Base-by-base conservation (phyloP, 53 echinoderm and acorn worm genomes). In the Echinarachnius parma region DNA sequence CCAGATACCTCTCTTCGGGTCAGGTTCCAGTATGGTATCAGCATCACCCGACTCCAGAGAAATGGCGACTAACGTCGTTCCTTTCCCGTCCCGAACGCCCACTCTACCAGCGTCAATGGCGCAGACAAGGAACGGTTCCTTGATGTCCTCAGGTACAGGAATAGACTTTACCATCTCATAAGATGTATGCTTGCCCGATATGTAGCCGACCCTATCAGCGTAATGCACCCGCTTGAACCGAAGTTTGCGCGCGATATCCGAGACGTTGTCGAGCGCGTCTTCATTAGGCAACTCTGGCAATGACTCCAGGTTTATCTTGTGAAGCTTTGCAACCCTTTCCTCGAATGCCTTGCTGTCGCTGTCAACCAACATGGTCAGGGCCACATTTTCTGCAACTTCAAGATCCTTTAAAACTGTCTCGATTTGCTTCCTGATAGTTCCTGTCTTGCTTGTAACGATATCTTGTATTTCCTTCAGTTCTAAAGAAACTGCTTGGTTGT, bases 81-180 rank as follows among this genome's bases (percentile, higher is more conserved):
- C 68, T 4, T 30, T 21, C 3, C 68, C 68, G 34, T 53, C 49
- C 13, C 68, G 68, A 32, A 68, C 8, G 32, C 27, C 53, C 33
- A 68, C 5, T 33, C 22, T 34, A 21, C 34, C 32, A 10, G 49
- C 34, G 24, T 53, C 52, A 1, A 68, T 34, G 13, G 31, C 20
- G 27, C 52, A 7, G 3, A 68, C 24, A 31, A 33, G 66, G 47
- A 50, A 53, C 16, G 68, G 68, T 27, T 68, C 68, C 32, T 11
- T 9, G 34, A 68, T 34, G 29, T 68, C 52, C 4, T 50, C 11
- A 34, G 68, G 48, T 24, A 68, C 30, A 11, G 30, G 49, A 9
- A 68, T 48, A 3, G 68, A 33, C 34, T 53, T 68, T 20, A 52
- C 53, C 68, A 68, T 52, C 25, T 68, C 52, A 34, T 13, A 68